phyloP scores from a whole-genome alignment of 2,888 invertebrate species.

The Melolontha melolontha region DNA sequence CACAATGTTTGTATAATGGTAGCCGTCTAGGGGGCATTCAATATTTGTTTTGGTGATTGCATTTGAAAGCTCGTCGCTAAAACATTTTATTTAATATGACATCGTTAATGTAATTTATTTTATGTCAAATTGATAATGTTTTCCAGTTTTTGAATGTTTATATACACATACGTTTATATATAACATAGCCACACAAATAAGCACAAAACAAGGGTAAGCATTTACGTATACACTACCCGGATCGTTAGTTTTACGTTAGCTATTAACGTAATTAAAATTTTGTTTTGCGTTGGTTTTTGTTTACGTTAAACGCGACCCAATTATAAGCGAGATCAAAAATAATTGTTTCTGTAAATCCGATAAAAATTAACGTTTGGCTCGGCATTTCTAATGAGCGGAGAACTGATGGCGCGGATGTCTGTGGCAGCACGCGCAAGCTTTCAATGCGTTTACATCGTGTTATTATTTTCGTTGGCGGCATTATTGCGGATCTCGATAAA shows the following conservation, averaged over 20 bases:
- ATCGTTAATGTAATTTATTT: constrained; percentile 45
- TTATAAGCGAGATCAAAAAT: constrained; percentile 12
- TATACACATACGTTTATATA: background rate
- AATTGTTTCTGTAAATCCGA: constrained; percentile 16
- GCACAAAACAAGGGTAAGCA: background rate
- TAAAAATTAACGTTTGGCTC: background rate
- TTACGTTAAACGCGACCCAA: constrained; percentile 5
- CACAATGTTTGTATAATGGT: constrained; percentile 50
- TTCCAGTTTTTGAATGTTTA: constrained; percentile 19
- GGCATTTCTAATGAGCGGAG: constrained; percentile 9
- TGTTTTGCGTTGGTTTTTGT: constrained; percentile 14
- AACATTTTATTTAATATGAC: constrained; percentile 43
- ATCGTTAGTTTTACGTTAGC: constrained; percentile 1
- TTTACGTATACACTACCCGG: background rate
- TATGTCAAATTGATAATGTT: constrained; percentile 40
- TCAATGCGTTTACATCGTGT: constrained; percentile 1
- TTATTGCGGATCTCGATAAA: constrained; percentile 1
- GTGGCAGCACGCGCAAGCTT: constrained; percentile 2
- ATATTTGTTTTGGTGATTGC: constrained; percentile 51
- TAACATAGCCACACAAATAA: constrained; percentile 12
- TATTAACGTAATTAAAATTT: constrained; percentile 26
- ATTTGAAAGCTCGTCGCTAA: constrained; percentile 31
- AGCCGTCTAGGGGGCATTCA: constrained; percentile 37
- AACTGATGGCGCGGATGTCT: background rate
- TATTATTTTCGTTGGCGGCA: background rate